These are phyloP conservation scores for Glaucomys volans DNA, from an alignment of 2,113 vertebrate species.

Conservation along the genomic window DNA sequence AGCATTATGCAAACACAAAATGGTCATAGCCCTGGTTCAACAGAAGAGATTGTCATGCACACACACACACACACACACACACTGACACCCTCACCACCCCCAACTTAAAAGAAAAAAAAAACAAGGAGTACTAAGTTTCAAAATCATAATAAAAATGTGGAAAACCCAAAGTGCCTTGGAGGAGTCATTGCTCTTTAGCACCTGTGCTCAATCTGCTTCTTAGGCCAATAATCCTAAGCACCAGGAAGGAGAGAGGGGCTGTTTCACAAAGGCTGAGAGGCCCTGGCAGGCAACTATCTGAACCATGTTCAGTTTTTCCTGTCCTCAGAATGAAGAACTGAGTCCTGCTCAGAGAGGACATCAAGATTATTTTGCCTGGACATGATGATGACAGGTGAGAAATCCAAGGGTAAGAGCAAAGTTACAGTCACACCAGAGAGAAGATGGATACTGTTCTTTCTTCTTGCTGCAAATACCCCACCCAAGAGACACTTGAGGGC, in stretches of 20 bases:
- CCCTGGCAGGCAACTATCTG: not conserved
- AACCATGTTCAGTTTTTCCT: not conserved
- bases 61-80: not conserved
- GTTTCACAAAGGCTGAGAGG: not conserved
- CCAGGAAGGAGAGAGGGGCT: not conserved
- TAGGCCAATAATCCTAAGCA: not conserved
- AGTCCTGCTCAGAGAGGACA: not conserved
- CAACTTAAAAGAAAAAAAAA: not conserved
- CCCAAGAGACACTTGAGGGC: not conserved
- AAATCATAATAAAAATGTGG: not conserved
- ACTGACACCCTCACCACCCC: not conserved
- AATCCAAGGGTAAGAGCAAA: not conserved
- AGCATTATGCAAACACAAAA: constrained; percentile 63
- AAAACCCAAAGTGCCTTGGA: constrained; percentile 1
- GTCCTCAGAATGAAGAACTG: not conserved
- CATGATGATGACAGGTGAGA: not conserved
- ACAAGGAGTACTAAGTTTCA: not conserved
- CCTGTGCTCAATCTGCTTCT: not conserved
- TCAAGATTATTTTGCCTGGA: not conserved
- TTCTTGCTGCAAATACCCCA: not conserved
- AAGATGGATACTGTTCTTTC: not conserved
- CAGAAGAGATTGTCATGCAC: not conserved
- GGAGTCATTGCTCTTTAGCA: not conserved
- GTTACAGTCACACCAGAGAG: not conserved
- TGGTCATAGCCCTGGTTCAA: not conserved